Evolutionary conservation across 2,113 vertebrate species (phyloP), one percentile per base, ranked within the genome.

Genomic region (Pachypanchax playfairii): DNA sequence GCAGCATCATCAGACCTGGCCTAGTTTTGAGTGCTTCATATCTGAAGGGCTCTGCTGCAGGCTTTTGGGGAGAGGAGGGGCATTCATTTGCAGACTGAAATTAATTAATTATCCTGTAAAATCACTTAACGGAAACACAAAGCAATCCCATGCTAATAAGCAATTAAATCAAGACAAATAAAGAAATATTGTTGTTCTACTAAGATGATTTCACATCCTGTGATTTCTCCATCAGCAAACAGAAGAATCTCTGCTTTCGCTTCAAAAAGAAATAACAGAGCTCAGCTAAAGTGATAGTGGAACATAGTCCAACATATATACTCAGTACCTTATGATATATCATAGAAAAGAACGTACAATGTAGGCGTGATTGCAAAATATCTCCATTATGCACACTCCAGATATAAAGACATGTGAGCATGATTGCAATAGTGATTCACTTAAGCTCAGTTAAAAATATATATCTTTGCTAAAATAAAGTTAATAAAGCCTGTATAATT

Each of bases 141-240:
- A 75, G 66, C 48, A 81, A 79, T 86, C 70, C 65, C 10, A 33
- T 59, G 70, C 53, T 75, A 79, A 85, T 82, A 52, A 77, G 73
- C 69, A 64, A 83, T 78, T 75, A 82, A 75, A 57, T 29, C 52
- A 69, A n/a, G 33, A 47, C 42, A 49, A 57, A 64, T 73, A 60
- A 55, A 77, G 60, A 69, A 49, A 70, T 56, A 59, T 55, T 49
- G 65, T 43, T 70, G 21, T 71, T 70, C 41, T 69, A 4, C 31
- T 43, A 25, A 52, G 22, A 57, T 39, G 47, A 63, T 51, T 18
- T 58, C 7, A 61, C 28, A 20, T 29, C 7, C 4, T 20, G 14
- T 22, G 47, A 57, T 52, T 74, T 73, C 52, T 59, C 31, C 38
- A 11, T 47, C 33, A 25, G 13, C 20, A 29, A 13, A 29, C 20